phyloP scores from a whole-genome alignment of 2,888 invertebrate species.

The Listrodromus nycthemerus region DNA sequence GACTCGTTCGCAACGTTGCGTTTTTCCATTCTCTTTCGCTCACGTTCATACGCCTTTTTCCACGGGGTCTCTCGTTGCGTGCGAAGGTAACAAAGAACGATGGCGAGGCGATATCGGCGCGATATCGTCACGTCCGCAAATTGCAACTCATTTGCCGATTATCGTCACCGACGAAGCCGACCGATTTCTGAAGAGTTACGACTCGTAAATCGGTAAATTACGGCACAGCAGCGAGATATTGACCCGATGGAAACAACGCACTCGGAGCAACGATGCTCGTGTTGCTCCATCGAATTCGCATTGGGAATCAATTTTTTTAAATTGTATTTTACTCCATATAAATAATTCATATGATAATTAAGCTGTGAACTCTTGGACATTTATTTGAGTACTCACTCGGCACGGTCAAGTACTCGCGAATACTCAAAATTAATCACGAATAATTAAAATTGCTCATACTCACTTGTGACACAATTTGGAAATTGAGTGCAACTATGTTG shows the following conservation, averaged over 20 bases:
- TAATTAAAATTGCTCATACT: too few species aligned
- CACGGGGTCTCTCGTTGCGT: slow-evolving; percentile 19
- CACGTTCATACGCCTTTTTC: background rate
- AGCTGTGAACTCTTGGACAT: background rate
- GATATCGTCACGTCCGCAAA: slow-evolving; percentile 65
- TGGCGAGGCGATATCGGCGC: slow-evolving; percentile 46
- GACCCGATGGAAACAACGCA: slow-evolving; percentile 59
- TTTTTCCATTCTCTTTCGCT: slow-evolving; percentile 4
- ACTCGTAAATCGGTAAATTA: slow-evolving; percentile 73
- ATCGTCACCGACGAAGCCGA: slow-evolving; percentile 65
- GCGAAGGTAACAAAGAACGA: slow-evolving; percentile 35
- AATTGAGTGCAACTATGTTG: background rate
- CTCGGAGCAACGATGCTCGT: slow-evolving; percentile 45
- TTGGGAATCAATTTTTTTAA: slow-evolving; percentile 12
- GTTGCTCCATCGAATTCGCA: slow-evolving; percentile 5
- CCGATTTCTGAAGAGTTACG: slow-evolving; percentile 16
- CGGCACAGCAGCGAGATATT: slow-evolving; percentile 49
- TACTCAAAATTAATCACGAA: too few species aligned
- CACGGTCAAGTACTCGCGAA: too few species aligned
- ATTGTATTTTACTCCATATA: background rate
- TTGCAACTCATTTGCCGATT: slow-evolving; percentile 72
- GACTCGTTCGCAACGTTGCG: background rate
- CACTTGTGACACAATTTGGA: too few species aligned
- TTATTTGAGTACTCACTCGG: too few species aligned
- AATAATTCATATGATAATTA: too few species aligned